Percentiles rank a stretch among this genome's conserved stretches.
Conservation (phyloP, 2,888 invertebrate genomes). For the Steinernema hermaphroditum region DNA sequence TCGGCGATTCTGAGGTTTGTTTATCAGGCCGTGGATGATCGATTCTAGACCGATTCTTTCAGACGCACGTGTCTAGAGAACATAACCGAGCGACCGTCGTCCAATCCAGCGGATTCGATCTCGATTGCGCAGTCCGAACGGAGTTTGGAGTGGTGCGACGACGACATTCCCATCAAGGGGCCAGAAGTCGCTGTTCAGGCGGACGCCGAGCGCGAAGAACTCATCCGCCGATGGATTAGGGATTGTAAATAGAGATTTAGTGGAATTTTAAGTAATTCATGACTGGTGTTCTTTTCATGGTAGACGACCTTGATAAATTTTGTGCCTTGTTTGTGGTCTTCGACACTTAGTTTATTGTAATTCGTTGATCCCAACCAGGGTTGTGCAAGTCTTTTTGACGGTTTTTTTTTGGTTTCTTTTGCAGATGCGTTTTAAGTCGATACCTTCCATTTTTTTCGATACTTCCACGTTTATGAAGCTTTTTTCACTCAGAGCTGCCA, state of each 20-base stretch:
- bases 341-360: too few species aligned
- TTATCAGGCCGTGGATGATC: not conserved
- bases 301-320: not conserved
- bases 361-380: too few species aligned
- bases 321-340: constrained; percentile 14
- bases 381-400: too few species aligned
- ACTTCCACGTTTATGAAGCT: too few species aligned
- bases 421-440: too few species aligned
- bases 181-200: constrained; percentile 10
- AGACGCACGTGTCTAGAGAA: constrained; percentile 22
- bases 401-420: too few species aligned
- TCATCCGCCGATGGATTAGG: constrained; percentile 22
- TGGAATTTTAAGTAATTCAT: not conserved
- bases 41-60: not conserved
- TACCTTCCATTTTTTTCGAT: too few species aligned
- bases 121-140: constrained; percentile 27
- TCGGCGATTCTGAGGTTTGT: constrained; percentile 4
- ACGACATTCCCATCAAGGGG: not conserved
- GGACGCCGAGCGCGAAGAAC: constrained; percentile 18
- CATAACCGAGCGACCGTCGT: constrained; percentile 29
- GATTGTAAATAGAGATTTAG: constrained; percentile 20
- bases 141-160: constrained; percentile 29
- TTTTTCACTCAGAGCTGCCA: too few species aligned
- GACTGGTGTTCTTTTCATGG: not conserved
- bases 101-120: constrained; percentile 25